Evolutionary conservation across 2,113 vertebrate genomes (phyloP).

Genomic region (Scomber japonicus): DNA sequence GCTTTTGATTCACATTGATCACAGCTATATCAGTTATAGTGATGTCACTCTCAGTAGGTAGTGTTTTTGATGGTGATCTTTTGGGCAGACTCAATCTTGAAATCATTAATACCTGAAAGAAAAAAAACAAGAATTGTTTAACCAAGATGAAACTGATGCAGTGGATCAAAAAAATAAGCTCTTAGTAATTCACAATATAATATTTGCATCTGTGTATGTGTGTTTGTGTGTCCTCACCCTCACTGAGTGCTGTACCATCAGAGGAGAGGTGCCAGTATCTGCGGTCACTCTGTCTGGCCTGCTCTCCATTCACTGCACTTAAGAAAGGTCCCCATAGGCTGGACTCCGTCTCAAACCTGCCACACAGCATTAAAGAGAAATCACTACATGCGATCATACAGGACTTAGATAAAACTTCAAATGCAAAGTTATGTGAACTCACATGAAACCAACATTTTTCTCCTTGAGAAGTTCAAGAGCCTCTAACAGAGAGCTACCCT

Average conservation of each 20-base stretch:
- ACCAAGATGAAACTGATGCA: not conserved
- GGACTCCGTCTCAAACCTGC: conserved; percentile 87
- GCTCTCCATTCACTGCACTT: conserved; percentile 86
- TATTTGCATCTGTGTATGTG: conserved; percentile 1
- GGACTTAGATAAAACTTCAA: not conserved
- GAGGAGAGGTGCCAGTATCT: conserved; percentile 89
- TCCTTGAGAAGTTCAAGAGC: conserved; percentile 80
- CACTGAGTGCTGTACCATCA: conserved; percentile 76
- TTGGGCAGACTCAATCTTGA: conserved; percentile 83
- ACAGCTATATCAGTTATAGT: not conserved
- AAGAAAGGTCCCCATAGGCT: conserved; percentile 90
- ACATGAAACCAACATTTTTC: conserved; percentile 84
- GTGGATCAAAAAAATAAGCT: not conserved
- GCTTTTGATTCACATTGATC: conserved; percentile 1
- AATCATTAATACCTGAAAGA: conserved; percentile 88
- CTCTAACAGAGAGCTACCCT: conserved; percentile 83
- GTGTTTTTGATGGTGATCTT: conserved; percentile 86
- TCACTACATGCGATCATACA: not conserved
- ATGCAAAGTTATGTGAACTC: conserved; percentile 61
- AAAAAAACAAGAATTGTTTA: conserved; percentile 33
- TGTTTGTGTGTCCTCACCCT: conserved; percentile 84
- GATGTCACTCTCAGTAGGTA: conserved; percentile 67
- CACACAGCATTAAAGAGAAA: conserved; percentile 10
- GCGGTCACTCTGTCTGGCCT: conserved; percentile 76
- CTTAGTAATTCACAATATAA: not conserved